phyloP scores from a whole-genome alignment of 2,888 invertebrate species.

The Eristalis intricaria region DNA sequence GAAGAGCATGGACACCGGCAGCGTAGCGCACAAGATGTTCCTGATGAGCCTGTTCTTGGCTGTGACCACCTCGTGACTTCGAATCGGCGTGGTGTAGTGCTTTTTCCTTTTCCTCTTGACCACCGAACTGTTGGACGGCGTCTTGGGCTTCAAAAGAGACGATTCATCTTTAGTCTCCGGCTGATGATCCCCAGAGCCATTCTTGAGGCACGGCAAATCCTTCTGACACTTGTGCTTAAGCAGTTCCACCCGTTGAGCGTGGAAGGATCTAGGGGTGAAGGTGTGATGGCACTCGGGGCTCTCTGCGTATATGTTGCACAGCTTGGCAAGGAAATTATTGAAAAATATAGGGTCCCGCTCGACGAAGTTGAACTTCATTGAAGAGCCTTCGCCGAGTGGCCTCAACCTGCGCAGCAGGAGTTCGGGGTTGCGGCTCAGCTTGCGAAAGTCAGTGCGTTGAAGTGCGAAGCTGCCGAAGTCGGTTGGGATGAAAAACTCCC shows the following conservation, averaged over 20 bases:
- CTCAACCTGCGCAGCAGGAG: slow-evolving; percentile 75
- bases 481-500: slow-evolving; percentile 76
- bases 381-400: slow-evolving; percentile 62
- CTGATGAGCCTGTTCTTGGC: slow-evolving; percentile 74
- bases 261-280: slow-evolving; percentile 10
- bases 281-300: not conserved
- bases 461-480: slow-evolving; percentile 71
- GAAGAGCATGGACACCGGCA: slow-evolving; percentile 76
- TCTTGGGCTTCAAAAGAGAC: not conserved
- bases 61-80: slow-evolving; percentile 34
- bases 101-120: slow-evolving; percentile 55
- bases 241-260: not conserved
- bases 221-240: too few species aligned
- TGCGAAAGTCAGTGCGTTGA: slow-evolving; percentile 76
- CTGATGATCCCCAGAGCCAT: slow-evolving; percentile 43
- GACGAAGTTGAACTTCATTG: slow-evolving; percentile 75
- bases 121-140: slow-evolving; percentile 22
- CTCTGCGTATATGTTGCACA: slow-evolving; percentile 38
- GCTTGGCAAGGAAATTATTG: slow-evolving; percentile 73
- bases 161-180: not conserved
- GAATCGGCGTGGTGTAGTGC: slow-evolving; percentile 64
- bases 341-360: slow-evolving; percentile 79
- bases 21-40: slow-evolving; percentile 75
- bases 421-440: slow-evolving; percentile 76
- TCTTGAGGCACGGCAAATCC: not conserved